Percentiles rank a stretch among this genome's conserved stretches.
phyloP scores from a whole-genome alignment of 2,113 vertebrate species.

The Chloroceryle aenea region DNA sequence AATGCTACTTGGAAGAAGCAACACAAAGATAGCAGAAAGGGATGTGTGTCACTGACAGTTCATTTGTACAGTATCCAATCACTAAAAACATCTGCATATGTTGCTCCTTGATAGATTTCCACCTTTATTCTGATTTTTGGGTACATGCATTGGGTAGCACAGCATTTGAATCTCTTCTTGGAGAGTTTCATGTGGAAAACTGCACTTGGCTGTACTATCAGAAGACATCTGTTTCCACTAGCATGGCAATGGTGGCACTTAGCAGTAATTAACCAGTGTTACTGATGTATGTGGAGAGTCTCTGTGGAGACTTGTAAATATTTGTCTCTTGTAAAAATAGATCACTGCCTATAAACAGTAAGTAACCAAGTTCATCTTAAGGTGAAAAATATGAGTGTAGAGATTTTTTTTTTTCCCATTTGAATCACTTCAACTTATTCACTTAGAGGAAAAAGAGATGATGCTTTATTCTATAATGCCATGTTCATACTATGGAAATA shows the following conservation, averaged over 20 bases:
- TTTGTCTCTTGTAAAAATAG: neutral
- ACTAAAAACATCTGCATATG: neutral
- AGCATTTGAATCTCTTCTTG: neutral
- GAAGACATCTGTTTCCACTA: neutral
- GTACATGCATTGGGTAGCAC: neutral
- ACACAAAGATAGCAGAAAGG: neutral
- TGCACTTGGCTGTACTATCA: neutral
- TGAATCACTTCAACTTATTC: neutral
- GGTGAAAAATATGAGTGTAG: neutral
- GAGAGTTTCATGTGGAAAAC: neutral
- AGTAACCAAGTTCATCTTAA: neutral
- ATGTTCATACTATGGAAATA: neutral
- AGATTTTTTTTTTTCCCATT: neutral
- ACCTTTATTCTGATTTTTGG: neutral
- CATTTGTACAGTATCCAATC: neutral
- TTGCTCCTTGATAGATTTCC: neutral
- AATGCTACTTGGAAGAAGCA: neutral
- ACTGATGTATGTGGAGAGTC: neutral
- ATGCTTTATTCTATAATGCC: neutral
- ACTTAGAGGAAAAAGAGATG: neutral
- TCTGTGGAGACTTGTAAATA: neutral
- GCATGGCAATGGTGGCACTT: neutral
- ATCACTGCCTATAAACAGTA: fast-evolving
- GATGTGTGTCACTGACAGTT: neutral
- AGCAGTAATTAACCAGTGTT: neutral